phyloP scores from a whole-genome alignment of 1,140 invertebrate genomes.

The Cyrtorhinus lividipennis region DNA sequence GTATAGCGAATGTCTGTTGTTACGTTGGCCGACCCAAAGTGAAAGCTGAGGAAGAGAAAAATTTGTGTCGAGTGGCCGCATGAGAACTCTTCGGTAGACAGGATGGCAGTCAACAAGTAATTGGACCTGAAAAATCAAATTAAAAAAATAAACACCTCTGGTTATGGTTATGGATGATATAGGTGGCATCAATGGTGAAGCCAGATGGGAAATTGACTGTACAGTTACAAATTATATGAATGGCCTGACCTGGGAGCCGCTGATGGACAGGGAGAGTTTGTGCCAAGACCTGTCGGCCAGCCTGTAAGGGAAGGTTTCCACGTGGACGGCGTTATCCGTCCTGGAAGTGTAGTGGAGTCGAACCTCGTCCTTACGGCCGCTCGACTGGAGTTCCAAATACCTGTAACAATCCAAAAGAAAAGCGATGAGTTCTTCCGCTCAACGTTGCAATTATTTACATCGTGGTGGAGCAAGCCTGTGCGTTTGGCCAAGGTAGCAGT shows the following conservation, averaged over 20 bases:
- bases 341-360: conserved; percentile 48
- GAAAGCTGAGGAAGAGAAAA: conserved; percentile 53
- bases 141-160: background rate
- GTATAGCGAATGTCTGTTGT: conserved; percentile 68
- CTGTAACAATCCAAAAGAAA: conserved; percentile 33
- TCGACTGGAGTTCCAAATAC: conserved; percentile 81
- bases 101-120: conserved; percentile 73
- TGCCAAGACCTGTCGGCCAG: conserved; percentile 78
- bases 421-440: no score
- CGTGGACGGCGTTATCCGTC: conserved; percentile 42
- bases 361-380: conserved; percentile 71
- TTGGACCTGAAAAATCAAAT: conserved; percentile 54
- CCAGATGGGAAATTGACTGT: no score
- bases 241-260: conserved; percentile 64
- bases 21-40: conserved; percentile 76
- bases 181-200: background rate
- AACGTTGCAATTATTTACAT: no score
- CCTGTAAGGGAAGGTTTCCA: conserved; percentile 73
- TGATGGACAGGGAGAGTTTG: conserved; percentile 64
- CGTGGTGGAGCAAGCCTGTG: no score
- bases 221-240: no score
- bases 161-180: background rate
- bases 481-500: no score
- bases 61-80: conserved; percentile 51
- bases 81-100: conserved; percentile 54